Evolutionary conservation across 2,113 vertebrate genomes (phyloP), one percentile per base, ranked within the genome.

Genomic region (Menidia beryllina): DNA sequence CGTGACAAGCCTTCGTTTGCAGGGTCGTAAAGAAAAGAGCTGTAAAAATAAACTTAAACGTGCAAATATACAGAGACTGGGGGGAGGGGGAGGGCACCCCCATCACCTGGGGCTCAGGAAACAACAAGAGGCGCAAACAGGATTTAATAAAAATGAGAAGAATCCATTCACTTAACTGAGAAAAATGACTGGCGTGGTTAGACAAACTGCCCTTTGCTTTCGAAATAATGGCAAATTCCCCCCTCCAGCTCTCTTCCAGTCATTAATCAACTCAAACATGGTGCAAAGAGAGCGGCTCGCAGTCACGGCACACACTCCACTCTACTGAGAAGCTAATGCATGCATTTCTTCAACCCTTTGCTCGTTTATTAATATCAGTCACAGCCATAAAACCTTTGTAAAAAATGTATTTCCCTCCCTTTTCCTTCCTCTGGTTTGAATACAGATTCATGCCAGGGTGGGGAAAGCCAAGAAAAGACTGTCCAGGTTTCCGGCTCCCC

Each of bases 231-330:
- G 62, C 41, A 13, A 0, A 56, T 38, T 72, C 57, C 34, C 50
- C 56, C 68, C 55, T 72, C 11, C 1, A 1, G 72, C 36, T 30
- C 24, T 43, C 25, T 54, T 79, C 49, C 13, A 57, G 64, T 53
- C 62, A 80, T 67, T 63, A 79, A 79, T 79, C 55, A 66, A 48
- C 23, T 17, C 23, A 72, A 78, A 70, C 30, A 69, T 70, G 19
- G 15, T 26, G 45, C 63, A 56, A 56, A 55, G 39, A 63, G 23
- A 53, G 36, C 39, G 50, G 76, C 43, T 54, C 41, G 1, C 9
- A 69, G 59, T 61, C 58, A 26, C 8, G 36, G 25, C 1, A 10
- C 9, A 43, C 19, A 17, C 9, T 49, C 26, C 12, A 52, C 21
- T 64, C 26, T 0, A 17, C 27, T 0, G 65, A 60, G 36, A 55